Evolutionary conservation across 2,888 invertebrate genomes (phyloP).

Genomic region (Sminthurinus aureus): DNA sequence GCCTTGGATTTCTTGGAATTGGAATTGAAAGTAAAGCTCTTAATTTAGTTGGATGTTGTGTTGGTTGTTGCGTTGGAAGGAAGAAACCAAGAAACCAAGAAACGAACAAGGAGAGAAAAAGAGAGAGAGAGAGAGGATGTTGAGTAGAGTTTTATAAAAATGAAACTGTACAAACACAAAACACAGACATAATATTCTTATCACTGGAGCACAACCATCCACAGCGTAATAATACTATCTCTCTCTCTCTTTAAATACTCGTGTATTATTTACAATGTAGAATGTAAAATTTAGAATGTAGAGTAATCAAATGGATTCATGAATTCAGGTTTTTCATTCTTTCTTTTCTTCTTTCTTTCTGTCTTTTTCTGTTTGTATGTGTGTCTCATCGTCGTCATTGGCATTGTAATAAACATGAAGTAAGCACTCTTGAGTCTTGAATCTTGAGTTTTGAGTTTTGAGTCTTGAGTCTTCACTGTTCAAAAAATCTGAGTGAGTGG

Average conservation of each 20-base stretch:
- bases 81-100: background rate
- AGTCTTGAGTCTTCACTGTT: background rate
- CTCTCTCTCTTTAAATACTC: background rate
- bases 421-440: background rate
- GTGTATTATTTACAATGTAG: background rate
- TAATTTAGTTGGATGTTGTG: background rate
- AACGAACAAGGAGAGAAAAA: background rate
- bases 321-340: background rate
- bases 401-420: constrained; percentile 9
- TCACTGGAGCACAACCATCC: constrained; percentile 9
- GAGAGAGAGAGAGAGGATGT: background rate
- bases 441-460: background rate
- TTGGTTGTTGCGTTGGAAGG: background rate
- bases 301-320: constrained; percentile 18
- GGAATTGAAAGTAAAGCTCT: background rate
- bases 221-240: background rate
- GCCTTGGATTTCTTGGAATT: background rate
- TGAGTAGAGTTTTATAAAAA: background rate
- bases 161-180: background rate
- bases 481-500: constrained; percentile 24
- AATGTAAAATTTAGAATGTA: background rate
- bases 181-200: background rate
- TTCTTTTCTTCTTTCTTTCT: background rate
- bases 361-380: background rate
- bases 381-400: background rate